Evolutionary conservation across 2,888 invertebrate genomes (phyloP).

Genomic region (Carcina quercana): DNA sequence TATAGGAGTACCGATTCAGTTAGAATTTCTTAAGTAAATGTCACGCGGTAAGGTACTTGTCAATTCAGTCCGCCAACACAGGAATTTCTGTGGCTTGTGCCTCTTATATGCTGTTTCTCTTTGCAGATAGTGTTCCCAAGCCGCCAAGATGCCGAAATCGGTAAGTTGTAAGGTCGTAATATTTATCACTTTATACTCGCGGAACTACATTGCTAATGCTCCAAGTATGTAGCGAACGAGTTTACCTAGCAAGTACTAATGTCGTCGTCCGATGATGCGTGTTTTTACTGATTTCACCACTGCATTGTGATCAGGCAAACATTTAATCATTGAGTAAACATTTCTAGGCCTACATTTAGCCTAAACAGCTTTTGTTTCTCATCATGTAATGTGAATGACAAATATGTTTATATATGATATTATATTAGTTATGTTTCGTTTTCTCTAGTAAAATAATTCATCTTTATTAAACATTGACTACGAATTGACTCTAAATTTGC

Average conservation of each 20-base stretch:
- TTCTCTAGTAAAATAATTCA: no score
- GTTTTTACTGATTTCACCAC: slow-evolving; percentile 57
- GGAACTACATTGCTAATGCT: no score
- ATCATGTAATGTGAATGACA: no score
- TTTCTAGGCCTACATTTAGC: no score
- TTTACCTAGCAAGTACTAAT: slow-evolving; percentile 4
- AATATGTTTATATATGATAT: no score
- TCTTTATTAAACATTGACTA: no score
- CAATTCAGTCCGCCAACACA: slow-evolving; percentile 27
- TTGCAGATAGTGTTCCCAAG: slow-evolving; percentile 69
- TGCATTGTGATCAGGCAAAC: slow-evolving; percentile 50
- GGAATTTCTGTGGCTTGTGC: slow-evolving; percentile 34
- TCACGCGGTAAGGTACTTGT: slow-evolving; percentile 38
- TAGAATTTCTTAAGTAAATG: slow-evolving; percentile 35
- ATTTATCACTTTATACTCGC: slow-evolving; percentile 10
- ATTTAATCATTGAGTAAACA: slow-evolving; percentile 32
- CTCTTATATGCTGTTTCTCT: slow-evolving; percentile 38
- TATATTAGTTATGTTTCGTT: no score
- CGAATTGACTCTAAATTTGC: no score
- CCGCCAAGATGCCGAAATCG: slow-evolving; percentile 78
- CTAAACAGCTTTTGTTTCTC: no score
- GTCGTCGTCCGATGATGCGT: slow-evolving; percentile 25
- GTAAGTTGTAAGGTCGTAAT: slow-evolving; percentile 51
- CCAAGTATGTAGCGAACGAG: no score
- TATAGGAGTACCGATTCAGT: slow-evolving; percentile 25